phyloP scores from a whole-genome alignment of 2,888 invertebrate species.

The Diogma glabrata region DNA sequence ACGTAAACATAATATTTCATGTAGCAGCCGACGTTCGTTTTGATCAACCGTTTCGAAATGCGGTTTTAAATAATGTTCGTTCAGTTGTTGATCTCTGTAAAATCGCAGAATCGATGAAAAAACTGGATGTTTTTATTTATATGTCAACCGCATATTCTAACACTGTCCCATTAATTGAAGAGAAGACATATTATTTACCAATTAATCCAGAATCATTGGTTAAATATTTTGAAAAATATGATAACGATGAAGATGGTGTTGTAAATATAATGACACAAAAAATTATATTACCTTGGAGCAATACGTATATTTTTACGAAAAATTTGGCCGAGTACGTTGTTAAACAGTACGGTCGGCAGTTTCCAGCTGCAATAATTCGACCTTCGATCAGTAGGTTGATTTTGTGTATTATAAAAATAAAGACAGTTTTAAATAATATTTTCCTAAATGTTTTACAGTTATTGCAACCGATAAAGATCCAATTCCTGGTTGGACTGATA shows the following conservation, averaged over 20 bases:
- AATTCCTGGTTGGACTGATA: conserved; percentile 23
- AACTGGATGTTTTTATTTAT: conserved; percentile 22
- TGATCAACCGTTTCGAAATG: conserved; percentile 20
- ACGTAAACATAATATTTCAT: conserved; percentile 23
- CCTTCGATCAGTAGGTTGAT: conserved; percentile 19
- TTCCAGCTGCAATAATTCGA: conserved; percentile 22
- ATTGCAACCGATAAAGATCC: conserved; percentile 24
- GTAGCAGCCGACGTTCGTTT: conserved; percentile 25
- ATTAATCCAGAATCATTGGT: conserved; percentile 23
- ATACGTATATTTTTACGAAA: conserved; percentile 24
- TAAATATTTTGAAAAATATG: conserved; percentile 18
- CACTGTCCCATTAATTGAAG: conserved; percentile 16
- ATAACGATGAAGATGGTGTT: conserved; percentile 3
- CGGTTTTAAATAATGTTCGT: conserved; percentile 21
- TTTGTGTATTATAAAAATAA: background rate
- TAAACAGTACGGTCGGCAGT: conserved; percentile 17
- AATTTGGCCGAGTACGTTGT: conserved; percentile 24
- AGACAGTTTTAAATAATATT: background rate
- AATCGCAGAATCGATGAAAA: conserved; percentile 19
- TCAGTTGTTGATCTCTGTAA: conserved; percentile 23
- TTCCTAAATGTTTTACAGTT: conserved; percentile 11
- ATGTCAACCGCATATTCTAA: conserved; percentile 25
- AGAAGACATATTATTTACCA: conserved; percentile 22
- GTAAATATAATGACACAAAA: conserved; percentile 19
- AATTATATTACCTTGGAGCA: conserved; percentile 24